Evolutionary conservation across 2,888 invertebrate species (phyloP), one percentile per base, ranked within the genome.

Genomic region (Ernsta delagoae): DNA sequence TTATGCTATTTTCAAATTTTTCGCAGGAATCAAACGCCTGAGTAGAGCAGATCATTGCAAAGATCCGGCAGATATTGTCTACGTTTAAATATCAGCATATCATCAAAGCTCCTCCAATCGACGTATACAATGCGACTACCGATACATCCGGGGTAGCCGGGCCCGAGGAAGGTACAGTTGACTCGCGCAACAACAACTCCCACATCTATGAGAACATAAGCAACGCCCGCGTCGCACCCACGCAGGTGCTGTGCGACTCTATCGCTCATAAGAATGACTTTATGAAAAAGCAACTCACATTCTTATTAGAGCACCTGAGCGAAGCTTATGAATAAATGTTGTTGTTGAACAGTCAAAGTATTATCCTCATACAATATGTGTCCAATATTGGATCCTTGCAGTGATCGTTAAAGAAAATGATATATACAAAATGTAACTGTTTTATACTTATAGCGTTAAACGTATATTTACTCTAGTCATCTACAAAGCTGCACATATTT

Each of bases 31-130:
- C 97, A 92, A 97, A 97, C 94, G 97, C 97, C 96, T 97, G 97
- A 96, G 96, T 96, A 95, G 96, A 96, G 95, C 96, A 96, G 96
- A 96, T 96, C 95, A 96, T 96, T 96, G 96, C 96, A 95, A 96
- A 95, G 95, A 96, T 96, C 95, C 96, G 96, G 94, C 95, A 95
- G 94, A 95, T 96, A 94, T 94, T 96, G 94, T 94, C 96, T 89
- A 95, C 96, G 94, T 96, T 96, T 94, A 95, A 94, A 88, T 94
- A 94, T 91, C 95, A 95, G 90, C 95, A 95, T 90, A 92, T 87
- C 93, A 85, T 70, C 91, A 88, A 88, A 88, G 89, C 90, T 84
- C 83, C 89, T 82, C 83, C 93, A 78, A 87, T 88, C 88, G 93
- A 90, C 88, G 92, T 87, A 85, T 89, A 87, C 89, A 88, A 88